Evolutionary conservation across 2,113 vertebrate species (phyloP), one percentile per base, ranked within the genome.

Genomic region (Etia nguti): DNA sequence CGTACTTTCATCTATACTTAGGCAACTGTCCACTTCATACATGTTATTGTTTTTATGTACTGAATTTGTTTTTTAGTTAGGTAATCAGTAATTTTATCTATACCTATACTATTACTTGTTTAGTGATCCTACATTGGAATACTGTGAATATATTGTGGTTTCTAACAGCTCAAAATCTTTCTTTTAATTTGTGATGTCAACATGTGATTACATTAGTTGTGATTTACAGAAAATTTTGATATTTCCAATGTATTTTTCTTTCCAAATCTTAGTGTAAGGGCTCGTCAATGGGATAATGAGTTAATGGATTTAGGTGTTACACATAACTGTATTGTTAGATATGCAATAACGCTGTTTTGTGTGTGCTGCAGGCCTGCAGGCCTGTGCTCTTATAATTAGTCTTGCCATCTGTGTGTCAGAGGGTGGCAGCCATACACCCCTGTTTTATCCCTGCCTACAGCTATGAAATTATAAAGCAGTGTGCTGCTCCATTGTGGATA

Each of bases 371-470:
- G 89, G 94, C 89, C 50, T 90, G 57, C 83, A 89, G 90, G 94
- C 89, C 50, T 91, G 62, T 77, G 57, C 73, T 86, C 84, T 86
- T 59, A 91, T 88, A 91, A 94, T 95, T 94, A 92, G 88, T 89
- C 55, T 79, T 85, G 86, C 94, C 94, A 95, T 95, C 94, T 95
- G 94, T 92, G 92, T 84, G 88, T 91, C 86, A 84, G 91, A 54
- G 91, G 92, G 93, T 83, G 92, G 92, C 83, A 80, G 70, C 79
- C 62, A 22, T 65, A 38, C 38, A 4, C 81, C 83, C 75, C 36
- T 62, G 86, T 87, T 75, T 80, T 20, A 16, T 83, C 54, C 55
- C 18, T 26, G 84, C 89, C 88, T 81, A 36, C 43, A 90, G 93
- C 82, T 24, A 81, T 57, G 9, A 86, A 89, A 77, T 62, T 57